Percentiles rank a stretch among this genome's conserved stretches.
phyloP scores from a whole-genome alignment of 1,140 invertebrate species.

The Ganaspis sp. region DNA sequence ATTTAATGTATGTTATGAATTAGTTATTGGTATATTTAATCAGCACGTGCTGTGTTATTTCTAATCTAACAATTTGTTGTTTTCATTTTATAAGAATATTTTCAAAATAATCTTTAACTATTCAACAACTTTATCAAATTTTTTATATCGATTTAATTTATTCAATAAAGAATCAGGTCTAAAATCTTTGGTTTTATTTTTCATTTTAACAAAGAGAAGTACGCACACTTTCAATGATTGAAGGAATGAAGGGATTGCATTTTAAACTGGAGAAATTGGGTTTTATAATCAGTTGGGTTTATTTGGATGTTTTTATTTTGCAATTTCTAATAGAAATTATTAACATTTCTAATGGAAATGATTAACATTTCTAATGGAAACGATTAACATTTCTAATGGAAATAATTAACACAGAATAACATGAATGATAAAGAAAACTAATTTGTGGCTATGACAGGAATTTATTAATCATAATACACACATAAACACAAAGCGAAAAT shows the following conservation, averaged over 20 bases:
- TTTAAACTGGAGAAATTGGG: too few relatives aligned
- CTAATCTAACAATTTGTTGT: neutral
- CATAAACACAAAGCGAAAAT: conserved; percentile 38
- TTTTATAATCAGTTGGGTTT: too few relatives aligned
- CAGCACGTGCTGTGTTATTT: conserved; percentile 17
- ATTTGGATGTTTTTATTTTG: too few relatives aligned
- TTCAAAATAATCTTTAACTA: neutral
- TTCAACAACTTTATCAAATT: neutral
- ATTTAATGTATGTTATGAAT: conserved; percentile 23
- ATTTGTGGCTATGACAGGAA: neutral
- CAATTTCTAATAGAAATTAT: too few relatives aligned
- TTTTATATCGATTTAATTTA: neutral
- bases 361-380: too few relatives aligned
- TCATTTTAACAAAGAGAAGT: too few relatives aligned
- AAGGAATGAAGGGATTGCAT: too few relatives aligned
- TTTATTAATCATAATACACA: conserved; percentile 35
- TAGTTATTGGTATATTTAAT: neutral
- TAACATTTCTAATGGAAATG: too few relatives aligned
- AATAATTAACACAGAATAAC: neutral
- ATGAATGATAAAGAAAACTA: neutral
- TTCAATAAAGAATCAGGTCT: too few relatives aligned
- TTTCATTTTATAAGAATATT: neutral
- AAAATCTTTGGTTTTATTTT: too few relatives aligned
- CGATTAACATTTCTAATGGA: too few relatives aligned
- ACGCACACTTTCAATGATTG: too few relatives aligned